Evolutionary conservation across 2,113 vertebrate species (phyloP).

Genomic region (Morphnarchus princeps): DNA sequence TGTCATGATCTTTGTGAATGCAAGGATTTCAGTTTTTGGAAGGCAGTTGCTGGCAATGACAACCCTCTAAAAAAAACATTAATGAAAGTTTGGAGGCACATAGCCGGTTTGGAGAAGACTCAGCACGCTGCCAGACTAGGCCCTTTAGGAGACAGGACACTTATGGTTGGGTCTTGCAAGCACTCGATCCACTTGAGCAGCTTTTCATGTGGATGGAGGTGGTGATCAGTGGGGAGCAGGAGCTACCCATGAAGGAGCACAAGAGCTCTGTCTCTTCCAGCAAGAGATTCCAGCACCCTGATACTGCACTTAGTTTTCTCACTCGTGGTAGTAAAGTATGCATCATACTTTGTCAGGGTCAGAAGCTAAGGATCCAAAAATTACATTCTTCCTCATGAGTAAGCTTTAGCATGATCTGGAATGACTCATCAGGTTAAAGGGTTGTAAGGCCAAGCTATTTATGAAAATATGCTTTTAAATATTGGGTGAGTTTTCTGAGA

Average conservation of each 20-base stretch:
- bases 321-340: background rate
- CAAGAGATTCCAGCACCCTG: background rate
- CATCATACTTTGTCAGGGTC: conserved; percentile 20
- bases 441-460: background rate
- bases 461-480: background rate
- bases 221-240: background rate
- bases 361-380: conserved; percentile 25
- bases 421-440: conserved; percentile 34
- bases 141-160: background rate
- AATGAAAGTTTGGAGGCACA: background rate
- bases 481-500: background rate
- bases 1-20: background rate
- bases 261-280: background rate
- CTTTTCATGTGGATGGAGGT: background rate
- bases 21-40: background rate
- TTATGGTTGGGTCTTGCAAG: background rate
- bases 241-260: background rate
- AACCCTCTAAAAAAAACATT: background rate
- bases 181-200: background rate
- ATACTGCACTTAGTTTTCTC: background rate
- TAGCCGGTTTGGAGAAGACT: background rate
- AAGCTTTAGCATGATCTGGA: conserved; percentile 12
- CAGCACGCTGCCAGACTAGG: background rate
- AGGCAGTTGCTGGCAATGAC: background rate
- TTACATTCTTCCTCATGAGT: conserved; percentile 41